Percentiles rank a stretch among this genome's conserved stretches.
These are phyloP conservation scores for Mola mola DNA, from an alignment of 2,113 vertebrate species.

Conservation along the genomic window DNA sequence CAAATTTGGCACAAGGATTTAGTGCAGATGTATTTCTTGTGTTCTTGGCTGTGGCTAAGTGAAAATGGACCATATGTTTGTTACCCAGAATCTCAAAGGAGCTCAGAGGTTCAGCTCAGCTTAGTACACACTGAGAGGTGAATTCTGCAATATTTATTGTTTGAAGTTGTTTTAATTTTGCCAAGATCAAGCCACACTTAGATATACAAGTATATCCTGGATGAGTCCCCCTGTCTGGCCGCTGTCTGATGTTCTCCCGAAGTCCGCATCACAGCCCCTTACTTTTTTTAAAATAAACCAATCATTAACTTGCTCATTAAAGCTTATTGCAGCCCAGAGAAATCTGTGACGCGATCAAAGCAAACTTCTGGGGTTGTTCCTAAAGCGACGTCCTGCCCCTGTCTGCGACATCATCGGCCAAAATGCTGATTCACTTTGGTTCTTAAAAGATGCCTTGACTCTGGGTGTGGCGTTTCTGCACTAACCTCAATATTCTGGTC, in stretches of 20 bases:
- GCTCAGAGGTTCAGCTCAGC: too few species aligned
- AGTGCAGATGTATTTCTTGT: too few species aligned
- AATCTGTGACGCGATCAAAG: constrained; percentile 21
- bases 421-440: constrained; percentile 46
- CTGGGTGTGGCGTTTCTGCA: constrained; percentile 63
- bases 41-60: too few species aligned
- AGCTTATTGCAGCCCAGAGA: constrained; percentile 47
- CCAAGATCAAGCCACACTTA: constrained; percentile 76
- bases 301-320: constrained; percentile 63
- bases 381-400: constrained; percentile 10
- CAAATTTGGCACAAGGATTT: too few species aligned
- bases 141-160: too few species aligned
- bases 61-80: too few species aligned
- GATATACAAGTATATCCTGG: constrained; percentile 71
- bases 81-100: too few species aligned
- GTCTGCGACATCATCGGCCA: constrained; percentile 32
- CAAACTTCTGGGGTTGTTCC: constrained; percentile 43
- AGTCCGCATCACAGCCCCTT: constrained; percentile 39
- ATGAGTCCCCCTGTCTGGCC: constrained; percentile 62
- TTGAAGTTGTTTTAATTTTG: too few species aligned
- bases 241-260: constrained; percentile 56
- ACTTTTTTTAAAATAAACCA: constrained; percentile 60
- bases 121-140: too few species aligned
- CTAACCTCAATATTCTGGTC: constrained; percentile 68
- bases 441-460: constrained; percentile 57